Base-by-base conservation (phyloP, 2,888 invertebrate species). In the Drosophila eohydei region DNA sequence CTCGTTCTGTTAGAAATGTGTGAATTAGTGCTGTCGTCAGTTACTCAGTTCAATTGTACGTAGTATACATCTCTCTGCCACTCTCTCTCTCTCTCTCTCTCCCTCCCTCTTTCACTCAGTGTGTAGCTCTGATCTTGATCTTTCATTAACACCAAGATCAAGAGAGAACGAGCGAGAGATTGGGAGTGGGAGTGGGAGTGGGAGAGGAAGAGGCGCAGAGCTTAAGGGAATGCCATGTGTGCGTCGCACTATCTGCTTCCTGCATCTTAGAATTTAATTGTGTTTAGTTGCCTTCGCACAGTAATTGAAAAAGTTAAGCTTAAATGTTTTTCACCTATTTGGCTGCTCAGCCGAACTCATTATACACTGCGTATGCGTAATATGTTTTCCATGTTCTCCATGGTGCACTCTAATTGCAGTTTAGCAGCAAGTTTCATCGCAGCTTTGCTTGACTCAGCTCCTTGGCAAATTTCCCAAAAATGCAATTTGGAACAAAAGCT, bases 71-170 rank as follows among this genome's bases (percentile, higher is more conserved):
- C 32, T 51, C 7, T 4, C 34, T 7, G 1, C 7, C 32, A 21
- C 32, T 32, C 21, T 58, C 12, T 28, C 28, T n/a, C 26, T 44
- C 46, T 28, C 2, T 14, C 44, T 4, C 28, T 46, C 7, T 8
- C 38, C 34, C 32, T 52, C 48, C n/a, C n/a, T 48, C 30, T 48
- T 48, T 48, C 32, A 32, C 32, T 32, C 30, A 16, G 16, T 32
- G 48, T n/a, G 32, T 11, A 11, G 63, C 21, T 50, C 68, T 73
- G 69, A 77, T 74, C 77, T 74, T 77, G 77, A 77, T 77, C 69
- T 77, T 78, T 77, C 77, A 77, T 77, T 77, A 77, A 74, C 77
- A 70, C 69, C 54, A 66, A 73, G 69, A 69, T 73, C 59, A 59
- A 60, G 38, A 65, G 60, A 66, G 41, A 41, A 40, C 28, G 8